Percentiles rank a stretch among this genome's conserved stretches.
Conservation (phyloP, 2,797 vertebrate species). For the Emydoidea blandingii region DNA sequence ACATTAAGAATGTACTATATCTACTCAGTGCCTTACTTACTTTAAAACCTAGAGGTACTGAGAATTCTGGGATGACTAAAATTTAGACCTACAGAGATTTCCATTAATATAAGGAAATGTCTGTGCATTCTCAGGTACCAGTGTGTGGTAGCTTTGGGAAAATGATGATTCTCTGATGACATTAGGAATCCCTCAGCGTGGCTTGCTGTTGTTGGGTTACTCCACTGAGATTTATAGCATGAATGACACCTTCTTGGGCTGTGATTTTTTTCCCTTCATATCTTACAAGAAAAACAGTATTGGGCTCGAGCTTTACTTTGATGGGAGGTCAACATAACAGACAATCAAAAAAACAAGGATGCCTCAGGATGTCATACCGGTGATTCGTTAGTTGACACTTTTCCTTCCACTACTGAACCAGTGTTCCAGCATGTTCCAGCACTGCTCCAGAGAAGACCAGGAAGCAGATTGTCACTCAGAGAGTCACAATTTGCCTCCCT, state of each 20-base stretch:
- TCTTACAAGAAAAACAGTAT: background rate
- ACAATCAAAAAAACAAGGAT: background rate
- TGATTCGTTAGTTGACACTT: background rate
- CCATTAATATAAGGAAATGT: background rate
- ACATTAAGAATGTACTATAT: background rate
- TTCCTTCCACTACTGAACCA: background rate
- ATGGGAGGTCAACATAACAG: background rate
- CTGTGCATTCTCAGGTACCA: background rate
- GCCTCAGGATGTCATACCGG: background rate
- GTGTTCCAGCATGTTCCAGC: background rate
- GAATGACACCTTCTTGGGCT: rapidly evolving
- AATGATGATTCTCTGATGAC: background rate
- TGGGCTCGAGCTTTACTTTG: background rate
- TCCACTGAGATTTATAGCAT: background rate
- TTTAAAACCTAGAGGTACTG: background rate
- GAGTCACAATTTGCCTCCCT: background rate
- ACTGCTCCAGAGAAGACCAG: background rate
- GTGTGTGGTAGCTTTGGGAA: background rate
- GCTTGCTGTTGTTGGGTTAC: background rate
- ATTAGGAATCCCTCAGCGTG: rapidly evolving
- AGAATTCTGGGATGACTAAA: background rate
- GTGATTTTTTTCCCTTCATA: background rate
- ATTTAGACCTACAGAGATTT: background rate
- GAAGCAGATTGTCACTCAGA: background rate
- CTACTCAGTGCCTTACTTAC: background rate